Base-by-base conservation (phyloP, 2,797 vertebrate genomes). In the Megaceryle alcyon region DNA sequence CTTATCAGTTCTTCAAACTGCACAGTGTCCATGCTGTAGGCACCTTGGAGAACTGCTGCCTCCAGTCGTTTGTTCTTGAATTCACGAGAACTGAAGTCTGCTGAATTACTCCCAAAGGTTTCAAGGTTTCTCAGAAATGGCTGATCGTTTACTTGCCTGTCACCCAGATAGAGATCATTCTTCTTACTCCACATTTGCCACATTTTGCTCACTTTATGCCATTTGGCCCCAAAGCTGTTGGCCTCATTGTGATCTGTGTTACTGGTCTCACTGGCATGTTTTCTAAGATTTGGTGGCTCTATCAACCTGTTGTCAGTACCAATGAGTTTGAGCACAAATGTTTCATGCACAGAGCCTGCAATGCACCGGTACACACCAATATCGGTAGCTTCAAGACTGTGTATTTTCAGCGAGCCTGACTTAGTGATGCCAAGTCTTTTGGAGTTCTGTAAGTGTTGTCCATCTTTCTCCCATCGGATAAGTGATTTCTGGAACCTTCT, bases 381-480 rank as follows among this genome's bases (percentile, higher is more conserved):
- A 63, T 99, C 98, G 0, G 88, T 26, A 1, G 97, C 94, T 1
- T 98, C 96, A 1, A 99, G 97, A 31, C 96, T 97, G 25, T 98
- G 98, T 91, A 99, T 98, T 78, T 99, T 99, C 73, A 99, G 97
- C 0, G 98, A 99, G 25, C 99, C 99, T 0, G 98, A 99, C 90
- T 98, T 98, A 16, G 98, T 99, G 91, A 99, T 57, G 19, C 97
- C 98, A 10, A 98, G 95, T 21, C 97, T 98, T 83, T 98, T 98
- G 51, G 98, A 98, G 90, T 95, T 98, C 35, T 97, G 90, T 28
- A 99, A 92, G n/a, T 59, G 96, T 9, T 37, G 97, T 2, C 98
- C 98, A 2, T 99, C 98, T 80, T 99, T 99, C 95, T 98, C 98
- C 99, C 99, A 99, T 14, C 31, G 98, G 90, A 99, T 98, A 53